Evolutionary conservation across 2,888 invertebrate genomes (phyloP).

Genomic region (Agrypnus murinus): DNA sequence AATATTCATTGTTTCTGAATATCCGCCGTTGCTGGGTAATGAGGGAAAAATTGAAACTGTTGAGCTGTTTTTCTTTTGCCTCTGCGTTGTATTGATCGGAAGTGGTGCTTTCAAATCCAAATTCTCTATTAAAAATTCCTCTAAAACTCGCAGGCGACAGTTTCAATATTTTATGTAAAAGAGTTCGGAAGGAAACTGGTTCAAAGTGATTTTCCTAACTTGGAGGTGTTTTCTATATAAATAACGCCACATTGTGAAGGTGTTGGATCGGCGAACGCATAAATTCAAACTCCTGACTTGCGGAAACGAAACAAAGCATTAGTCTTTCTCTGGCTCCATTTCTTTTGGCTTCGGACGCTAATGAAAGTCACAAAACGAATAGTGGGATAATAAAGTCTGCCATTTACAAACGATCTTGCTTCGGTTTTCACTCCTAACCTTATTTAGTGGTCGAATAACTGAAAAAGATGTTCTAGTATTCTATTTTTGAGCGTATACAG

Average conservation of each 20-base stretch:
- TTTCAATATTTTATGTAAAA: slow-evolving; percentile 40
- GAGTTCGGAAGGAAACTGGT: slow-evolving; percentile 37
- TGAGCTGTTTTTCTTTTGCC: not conserved
- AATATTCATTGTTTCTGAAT: not conserved
- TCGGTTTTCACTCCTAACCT: slow-evolving; percentile 21
- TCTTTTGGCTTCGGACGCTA: slow-evolving; percentile 53
- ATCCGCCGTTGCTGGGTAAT: not conserved
- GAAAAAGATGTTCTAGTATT: not conserved
- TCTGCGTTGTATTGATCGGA: not conserved
- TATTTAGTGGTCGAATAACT: slow-evolving; percentile 17
- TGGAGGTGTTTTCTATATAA: slow-evolving; percentile 32
- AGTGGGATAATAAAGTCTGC: slow-evolving; percentile 45
- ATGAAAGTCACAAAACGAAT: slow-evolving; percentile 56
- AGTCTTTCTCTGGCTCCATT: slow-evolving; percentile 50
- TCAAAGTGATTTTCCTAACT: slow-evolving; percentile 30
- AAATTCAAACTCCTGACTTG: slow-evolving; percentile 40
- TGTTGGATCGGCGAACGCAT: slow-evolving; percentile 34
- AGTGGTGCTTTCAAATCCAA: not conserved
- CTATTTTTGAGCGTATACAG: not conserved
- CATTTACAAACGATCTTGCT: slow-evolving; percentile 25
- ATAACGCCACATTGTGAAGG: slow-evolving; percentile 29
- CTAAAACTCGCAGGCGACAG: slow-evolving; percentile 22
- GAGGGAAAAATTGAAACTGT: too few species aligned
- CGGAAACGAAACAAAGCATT: slow-evolving; percentile 53
- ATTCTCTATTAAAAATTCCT: slow-evolving; percentile 30